These are phyloP conservation scores for Craniophora ligustri DNA, from an alignment of 2,888 invertebrate species.

Conservation along the genomic window DNA sequence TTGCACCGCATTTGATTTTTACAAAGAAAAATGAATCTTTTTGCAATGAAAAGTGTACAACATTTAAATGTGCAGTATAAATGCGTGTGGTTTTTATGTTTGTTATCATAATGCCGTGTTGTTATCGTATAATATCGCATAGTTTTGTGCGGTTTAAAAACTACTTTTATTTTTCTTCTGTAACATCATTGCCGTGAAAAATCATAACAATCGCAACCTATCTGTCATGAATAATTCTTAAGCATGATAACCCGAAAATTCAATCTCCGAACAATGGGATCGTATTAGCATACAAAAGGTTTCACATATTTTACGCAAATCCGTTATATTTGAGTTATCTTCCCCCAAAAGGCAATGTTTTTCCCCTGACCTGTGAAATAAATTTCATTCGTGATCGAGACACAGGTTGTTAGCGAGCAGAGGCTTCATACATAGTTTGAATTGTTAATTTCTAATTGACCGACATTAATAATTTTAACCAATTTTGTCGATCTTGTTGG, in stretches of 20 bases:
- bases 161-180: conserved; percentile 4
- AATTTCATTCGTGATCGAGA: conserved; percentile 68
- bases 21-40: conserved; percentile 30
- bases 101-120: conserved; percentile 10
- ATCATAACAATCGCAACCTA: conserved; percentile 76
- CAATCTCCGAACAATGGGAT: conserved; percentile 88
- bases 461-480: too few species aligned
- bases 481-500: too few species aligned
- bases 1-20: conserved; percentile 29
- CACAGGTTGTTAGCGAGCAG: conserved; percentile 63
- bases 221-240: conserved; percentile 86
- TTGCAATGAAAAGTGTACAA: conserved; percentile 35
- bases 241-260: conserved; percentile 85
- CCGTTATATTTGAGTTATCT: conserved; percentile 87
- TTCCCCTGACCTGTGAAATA: conserved; percentile 80
- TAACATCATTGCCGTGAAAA: conserved; percentile 58
- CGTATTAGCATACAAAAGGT: conserved; percentile 88
- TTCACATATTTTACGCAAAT: conserved; percentile 88
- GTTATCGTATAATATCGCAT: background rate
- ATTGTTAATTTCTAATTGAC: conserved; percentile 63
- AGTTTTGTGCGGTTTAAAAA: background rate
- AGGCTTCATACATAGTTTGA: conserved; percentile 61
- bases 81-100: conserved; percentile 16
- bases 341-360: conserved; percentile 80
- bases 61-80: conserved; percentile 33